phyloP scores from a whole-genome alignment of 2,113 vertebrate species.

The Thalassarche chlororhynchos region DNA sequence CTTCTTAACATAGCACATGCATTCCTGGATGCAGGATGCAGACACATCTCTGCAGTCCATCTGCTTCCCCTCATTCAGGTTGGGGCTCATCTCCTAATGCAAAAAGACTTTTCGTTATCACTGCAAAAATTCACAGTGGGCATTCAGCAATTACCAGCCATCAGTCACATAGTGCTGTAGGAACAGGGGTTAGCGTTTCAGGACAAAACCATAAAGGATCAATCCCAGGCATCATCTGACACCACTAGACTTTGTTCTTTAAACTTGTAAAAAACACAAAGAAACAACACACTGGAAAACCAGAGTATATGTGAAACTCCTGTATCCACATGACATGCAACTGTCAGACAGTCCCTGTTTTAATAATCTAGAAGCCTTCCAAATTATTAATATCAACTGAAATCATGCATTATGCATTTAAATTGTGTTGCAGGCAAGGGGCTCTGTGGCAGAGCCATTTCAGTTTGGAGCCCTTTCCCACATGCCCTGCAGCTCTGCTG shows the following conservation, averaged over 20 bases:
- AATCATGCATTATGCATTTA: background rate
- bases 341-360: background rate
- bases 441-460: background rate
- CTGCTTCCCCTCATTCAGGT: background rate
- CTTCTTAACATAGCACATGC: background rate
- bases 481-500: background rate
- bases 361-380: background rate
- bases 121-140: background rate
- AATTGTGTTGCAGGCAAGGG: background rate
- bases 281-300: background rate
- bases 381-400: background rate
- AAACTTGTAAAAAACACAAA: background rate
- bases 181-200: background rate
- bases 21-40: background rate
- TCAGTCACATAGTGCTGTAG: background rate
- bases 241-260: background rate
- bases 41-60: background rate
- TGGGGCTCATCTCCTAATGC: background rate
- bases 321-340: rapidly evolving
- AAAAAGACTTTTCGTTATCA: background rate
- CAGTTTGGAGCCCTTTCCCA: background rate
- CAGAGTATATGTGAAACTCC: background rate
- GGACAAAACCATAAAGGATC: background rate
- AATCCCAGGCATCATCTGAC: background rate
- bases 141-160: background rate